Percentiles rank a stretch among this genome's conserved stretches.
Evolutionary conservation across 2,888 invertebrate genomes (phyloP).

Genomic region (Macrophya annulata): DNA sequence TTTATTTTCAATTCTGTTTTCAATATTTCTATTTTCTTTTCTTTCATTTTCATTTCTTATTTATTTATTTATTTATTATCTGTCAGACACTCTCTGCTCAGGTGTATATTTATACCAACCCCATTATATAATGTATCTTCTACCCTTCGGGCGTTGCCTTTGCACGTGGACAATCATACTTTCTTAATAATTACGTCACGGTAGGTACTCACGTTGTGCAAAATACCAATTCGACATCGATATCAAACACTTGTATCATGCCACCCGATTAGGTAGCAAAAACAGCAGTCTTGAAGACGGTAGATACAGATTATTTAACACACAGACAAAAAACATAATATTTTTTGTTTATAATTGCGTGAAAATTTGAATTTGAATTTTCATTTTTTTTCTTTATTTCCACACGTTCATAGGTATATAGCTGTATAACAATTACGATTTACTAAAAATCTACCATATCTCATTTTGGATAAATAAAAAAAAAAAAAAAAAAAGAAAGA

Average conservation of each 20-base stretch:
- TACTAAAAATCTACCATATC: neutral
- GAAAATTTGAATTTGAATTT: neutral
- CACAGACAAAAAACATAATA: neutral
- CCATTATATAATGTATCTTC: neutral
- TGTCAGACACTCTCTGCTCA: neutral
- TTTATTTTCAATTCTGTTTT: neutral
- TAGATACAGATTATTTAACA: neutral
- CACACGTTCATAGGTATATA: neutral
- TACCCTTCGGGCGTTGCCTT: slow-evolving; percentile 23
- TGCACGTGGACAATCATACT: slow-evolving; percentile 26
- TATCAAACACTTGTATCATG: slow-evolving; percentile 20
- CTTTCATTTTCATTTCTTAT: neutral
- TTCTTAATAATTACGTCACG: slow-evolving; percentile 22
- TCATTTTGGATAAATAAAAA: neutral
- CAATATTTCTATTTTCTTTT: neutral
- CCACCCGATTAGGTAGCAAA: slow-evolving; percentile 11
- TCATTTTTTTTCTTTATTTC: neutral
- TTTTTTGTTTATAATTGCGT: neutral
- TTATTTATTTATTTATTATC: neutral
- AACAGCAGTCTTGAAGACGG: slow-evolving; percentile 36
- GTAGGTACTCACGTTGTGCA: slow-evolving; percentile 13
- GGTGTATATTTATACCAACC: slow-evolving; percentile 12
- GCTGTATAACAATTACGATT: neutral
- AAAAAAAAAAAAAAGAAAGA: neutral
- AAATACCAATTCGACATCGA: slow-evolving; percentile 44